phyloP scores from a whole-genome alignment of 2,797 vertebrate genomes.

The Myripristis murdjan region DNA sequence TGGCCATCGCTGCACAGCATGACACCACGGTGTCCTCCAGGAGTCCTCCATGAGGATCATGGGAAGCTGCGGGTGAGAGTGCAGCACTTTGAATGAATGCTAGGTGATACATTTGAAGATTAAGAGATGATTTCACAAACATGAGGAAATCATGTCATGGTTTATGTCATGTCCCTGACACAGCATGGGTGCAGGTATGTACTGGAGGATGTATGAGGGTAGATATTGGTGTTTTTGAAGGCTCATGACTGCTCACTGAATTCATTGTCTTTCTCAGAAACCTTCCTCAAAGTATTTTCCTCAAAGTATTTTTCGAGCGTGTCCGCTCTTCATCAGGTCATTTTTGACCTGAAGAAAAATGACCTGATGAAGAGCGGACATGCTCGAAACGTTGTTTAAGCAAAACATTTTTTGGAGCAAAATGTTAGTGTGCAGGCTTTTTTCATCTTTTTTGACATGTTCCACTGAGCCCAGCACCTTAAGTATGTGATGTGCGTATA shows the following conservation, averaged over 20 bases:
- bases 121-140: constrained; percentile 52
- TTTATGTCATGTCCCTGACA: constrained; percentile 42
- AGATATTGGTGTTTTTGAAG: constrained; percentile 35
- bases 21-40: constrained; percentile 77
- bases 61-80: constrained; percentile 55
- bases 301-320: no score
- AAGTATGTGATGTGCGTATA: no score
- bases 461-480: no score
- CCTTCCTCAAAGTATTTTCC: constrained; percentile 66
- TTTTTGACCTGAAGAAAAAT: no score
- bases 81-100: constrained; percentile 51
- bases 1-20: constrained; percentile 77
- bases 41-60: constrained; percentile 75
- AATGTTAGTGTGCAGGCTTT: no score
- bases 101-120: constrained; percentile 61
- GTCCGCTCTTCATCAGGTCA: no score
- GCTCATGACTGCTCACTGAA: constrained; percentile 10
- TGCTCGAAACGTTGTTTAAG: no score
- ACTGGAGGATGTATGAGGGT: constrained; percentile 36
- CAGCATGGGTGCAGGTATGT: constrained; percentile 36
- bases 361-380: no score
- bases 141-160: constrained; percentile 50
- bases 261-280: constrained; percentile 61
- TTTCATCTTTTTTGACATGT: no score
- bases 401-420: no score